These are phyloP conservation scores for Drosophila kikkawai DNA, from an alignment of 1,140 invertebrate genomes.

Conservation along the genomic window DNA sequence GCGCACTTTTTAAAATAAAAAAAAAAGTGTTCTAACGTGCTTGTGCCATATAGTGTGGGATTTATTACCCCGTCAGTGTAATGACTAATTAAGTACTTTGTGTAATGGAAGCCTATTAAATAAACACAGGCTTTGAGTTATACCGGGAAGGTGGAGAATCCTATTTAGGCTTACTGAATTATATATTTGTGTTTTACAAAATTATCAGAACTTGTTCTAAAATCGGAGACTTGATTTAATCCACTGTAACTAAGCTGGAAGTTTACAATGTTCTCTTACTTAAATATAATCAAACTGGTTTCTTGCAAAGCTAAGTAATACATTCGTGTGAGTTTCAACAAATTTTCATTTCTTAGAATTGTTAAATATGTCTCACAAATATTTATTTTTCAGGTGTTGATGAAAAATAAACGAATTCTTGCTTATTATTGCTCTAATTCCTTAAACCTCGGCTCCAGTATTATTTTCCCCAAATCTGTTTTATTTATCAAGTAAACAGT, in stretches of 20 bases:
- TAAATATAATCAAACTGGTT: neutral
- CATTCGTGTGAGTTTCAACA: neutral
- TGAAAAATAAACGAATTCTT: slow-evolving; percentile 6
- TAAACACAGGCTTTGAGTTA: neutral
- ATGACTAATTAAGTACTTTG: slow-evolving; percentile 31
- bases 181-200: neutral
- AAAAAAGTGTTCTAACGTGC: slow-evolving; percentile 8
- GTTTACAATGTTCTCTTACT: neutral
- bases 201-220: neutral
- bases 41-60: slow-evolving; percentile 8
- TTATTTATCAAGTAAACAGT: neutral
- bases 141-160: neutral
- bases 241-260: neutral
- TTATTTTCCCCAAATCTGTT: neutral
- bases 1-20: slow-evolving; percentile 25
- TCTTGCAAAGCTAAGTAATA: neutral
- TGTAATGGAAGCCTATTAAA: slow-evolving; percentile 13
- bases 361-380: neutral
- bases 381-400: slow-evolving; percentile 12
- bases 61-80: slow-evolving; percentile 53
- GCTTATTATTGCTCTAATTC: slow-evolving; percentile 1
- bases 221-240: neutral
- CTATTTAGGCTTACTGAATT: slow-evolving; percentile 1
- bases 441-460: neutral
- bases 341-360: neutral